Evolutionary conservation across 1,140 invertebrate species (phyloP).

Genomic region (Macrosteles quadrilineatus): DNA sequence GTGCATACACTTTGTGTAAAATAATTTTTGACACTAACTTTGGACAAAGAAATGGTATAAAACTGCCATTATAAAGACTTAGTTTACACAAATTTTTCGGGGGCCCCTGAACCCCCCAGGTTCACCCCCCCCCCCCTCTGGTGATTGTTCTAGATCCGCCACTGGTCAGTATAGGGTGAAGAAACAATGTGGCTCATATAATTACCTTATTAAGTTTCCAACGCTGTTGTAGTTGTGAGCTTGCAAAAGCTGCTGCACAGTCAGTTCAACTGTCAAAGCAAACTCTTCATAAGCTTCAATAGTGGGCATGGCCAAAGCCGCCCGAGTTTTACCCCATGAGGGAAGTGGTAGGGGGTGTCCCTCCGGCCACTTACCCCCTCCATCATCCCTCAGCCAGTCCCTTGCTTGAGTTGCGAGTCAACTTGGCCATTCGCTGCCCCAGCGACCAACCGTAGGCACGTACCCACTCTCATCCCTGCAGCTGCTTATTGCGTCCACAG

Average conservation of each 20-base stretch:
- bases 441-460: slow-evolving; percentile 75
- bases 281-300: slow-evolving; percentile 78
- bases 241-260: slow-evolving; percentile 73
- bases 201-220: slow-evolving; percentile 72
- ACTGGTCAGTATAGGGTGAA: too few species aligned
- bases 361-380: slow-evolving; percentile 54
- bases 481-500: slow-evolving; percentile 59
- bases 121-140: too few species aligned
- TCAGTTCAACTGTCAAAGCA: slow-evolving; percentile 70
- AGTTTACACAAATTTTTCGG: too few species aligned
- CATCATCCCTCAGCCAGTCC: slow-evolving; percentile 12
- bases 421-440: slow-evolving; percentile 90
- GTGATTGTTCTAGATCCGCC: too few species aligned
- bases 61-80: too few species aligned
- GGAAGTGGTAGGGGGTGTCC: slow-evolving; percentile 68
- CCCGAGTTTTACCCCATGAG: slow-evolving; percentile 59
- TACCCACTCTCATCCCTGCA: slow-evolving; percentile 63
- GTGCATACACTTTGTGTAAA: too few species aligned
- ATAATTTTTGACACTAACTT: too few species aligned
- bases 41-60: too few species aligned
- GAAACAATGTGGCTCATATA: too few species aligned
- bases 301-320: slow-evolving; percentile 56
- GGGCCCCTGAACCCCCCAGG: too few species aligned
- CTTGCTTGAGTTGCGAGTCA: slow-evolving; percentile 66
- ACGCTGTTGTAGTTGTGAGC: slow-evolving; percentile 84